Base-by-base conservation (phyloP, 2,113 vertebrate genomes). In the Narcine bancroftii region DNA sequence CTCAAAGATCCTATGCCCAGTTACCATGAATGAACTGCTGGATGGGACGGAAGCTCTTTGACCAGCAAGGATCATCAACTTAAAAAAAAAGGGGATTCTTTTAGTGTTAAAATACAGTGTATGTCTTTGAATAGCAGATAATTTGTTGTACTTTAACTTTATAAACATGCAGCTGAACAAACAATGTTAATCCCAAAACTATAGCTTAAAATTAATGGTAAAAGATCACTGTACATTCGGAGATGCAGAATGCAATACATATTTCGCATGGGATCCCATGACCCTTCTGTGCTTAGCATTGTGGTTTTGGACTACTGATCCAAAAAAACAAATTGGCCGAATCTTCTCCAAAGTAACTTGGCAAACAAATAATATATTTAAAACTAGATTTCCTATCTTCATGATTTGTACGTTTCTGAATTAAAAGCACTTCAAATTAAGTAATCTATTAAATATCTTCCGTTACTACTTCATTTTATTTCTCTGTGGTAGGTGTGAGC, bases 201-300 rank as follows among this genome's bases (percentile, higher is more conserved):
- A 47, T 91, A n/a, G 45, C 65, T 91, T 91, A 91, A 91, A 91
- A 91, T 91, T 69, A 66, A 91, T 71, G 89, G 89, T 24, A 91
- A 91, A 91, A 91, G 65, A 39, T 91, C 36, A 45, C 89, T 69
- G 39, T 69, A 47, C 10, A 39, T 69, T 45, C 60, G 45, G 89
- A 91, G 63, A 65, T 91, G 65, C 65, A 91, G 89, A n/a, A 91
- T 91, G 89, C 39, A 42, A 91, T 69, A 39, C 89, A 91, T 91
- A 39, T 91, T 91, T 91, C 89, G 71, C 89, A 91, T 45, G 65
- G 63, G 89, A 6, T 91, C 45, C 89, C 71, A 42, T 47, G 89
- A 91, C 60, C 47, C 83, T 60, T 39, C 1, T 69, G 60, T 6
- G 63, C 45, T 69, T 91, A 26, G 29, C 26, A 26, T 69, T 91